A percentile compares a stretch with the other conserved stretches of the same genome.
These are phyloP conservation scores for Chrosomus eos DNA, from an alignment of 2,797 vertebrate species.

Conservation along the genomic window DNA sequence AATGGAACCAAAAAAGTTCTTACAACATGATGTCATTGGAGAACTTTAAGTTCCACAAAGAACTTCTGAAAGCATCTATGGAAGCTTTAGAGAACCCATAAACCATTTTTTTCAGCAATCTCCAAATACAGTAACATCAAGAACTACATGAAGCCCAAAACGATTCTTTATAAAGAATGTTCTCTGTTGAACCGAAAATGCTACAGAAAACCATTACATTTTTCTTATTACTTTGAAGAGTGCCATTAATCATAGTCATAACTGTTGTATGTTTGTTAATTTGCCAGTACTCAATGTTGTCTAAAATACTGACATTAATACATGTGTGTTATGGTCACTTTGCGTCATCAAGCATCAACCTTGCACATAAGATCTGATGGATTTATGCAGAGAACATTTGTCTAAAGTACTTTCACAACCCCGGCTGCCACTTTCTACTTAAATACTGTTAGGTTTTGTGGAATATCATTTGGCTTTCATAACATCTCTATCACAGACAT, in stretches of 20 bases:
- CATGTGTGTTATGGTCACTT: neutral
- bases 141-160: neutral
- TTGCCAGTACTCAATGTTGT: neutral
- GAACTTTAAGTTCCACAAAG: neutral
- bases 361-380: neutral
- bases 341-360: neutral
- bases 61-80: neutral
- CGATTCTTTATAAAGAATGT: neutral
- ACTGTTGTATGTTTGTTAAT: neutral
- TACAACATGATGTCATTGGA: neutral
- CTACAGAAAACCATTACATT: neutral
- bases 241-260: neutral
- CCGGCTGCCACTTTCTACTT: neutral
- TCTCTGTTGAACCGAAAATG: neutral
- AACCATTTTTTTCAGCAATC: no score
- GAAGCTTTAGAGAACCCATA: neutral
- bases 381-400: neutral
- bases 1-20: slow-evolving; percentile 6
- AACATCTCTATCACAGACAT: neutral
- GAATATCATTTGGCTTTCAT: slow-evolving; percentile 16
- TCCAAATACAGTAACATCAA: no score
- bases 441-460: slow-evolving; percentile 4
- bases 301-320: neutral
- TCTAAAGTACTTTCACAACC: neutral
- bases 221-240: neutral